phyloP scores from a whole-genome alignment of 92 coral and sea anemone genomes.

The Zoanthus solanderi region DNA sequence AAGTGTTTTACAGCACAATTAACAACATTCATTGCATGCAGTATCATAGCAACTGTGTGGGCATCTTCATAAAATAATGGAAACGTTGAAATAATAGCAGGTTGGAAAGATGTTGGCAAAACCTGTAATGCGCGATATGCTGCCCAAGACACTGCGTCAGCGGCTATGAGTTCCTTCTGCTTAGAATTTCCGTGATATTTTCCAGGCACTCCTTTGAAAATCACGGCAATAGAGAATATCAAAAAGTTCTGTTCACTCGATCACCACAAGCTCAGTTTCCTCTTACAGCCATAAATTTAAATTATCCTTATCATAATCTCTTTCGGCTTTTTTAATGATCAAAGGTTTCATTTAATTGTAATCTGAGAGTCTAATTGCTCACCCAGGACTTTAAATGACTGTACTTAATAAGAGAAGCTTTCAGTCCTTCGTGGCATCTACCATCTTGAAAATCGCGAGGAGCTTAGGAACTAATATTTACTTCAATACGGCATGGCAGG shows the following conservation, averaged over 20 bases:
- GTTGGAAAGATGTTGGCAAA: not conserved
- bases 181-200: constrained; percentile 11
- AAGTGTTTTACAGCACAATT: not conserved
- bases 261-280: not conserved
- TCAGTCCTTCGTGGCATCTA: not conserved
- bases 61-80: constrained; percentile 2
- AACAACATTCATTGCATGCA: constrained; percentile 14
- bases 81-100: not conserved
- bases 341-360: not conserved
- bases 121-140: constrained; percentile 13
- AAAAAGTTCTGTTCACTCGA: not conserved
- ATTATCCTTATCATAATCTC: no score
- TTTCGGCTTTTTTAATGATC: not conserved
- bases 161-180: constrained; percentile 16
- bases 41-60: constrained; percentile 5
- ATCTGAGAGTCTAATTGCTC: not conserved
- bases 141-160: constrained; percentile 18
- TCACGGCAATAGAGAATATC: not conserved
- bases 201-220: not conserved
- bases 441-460: constrained; percentile 15
- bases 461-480: constrained; percentile 3
- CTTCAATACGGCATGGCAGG: not conserved
- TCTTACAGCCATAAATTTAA: no score
- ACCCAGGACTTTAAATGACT: not conserved
- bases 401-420: not conserved